Conservation (phyloP, 2,888 invertebrate species). For the Leptinotarsa haldemani region DNA sequence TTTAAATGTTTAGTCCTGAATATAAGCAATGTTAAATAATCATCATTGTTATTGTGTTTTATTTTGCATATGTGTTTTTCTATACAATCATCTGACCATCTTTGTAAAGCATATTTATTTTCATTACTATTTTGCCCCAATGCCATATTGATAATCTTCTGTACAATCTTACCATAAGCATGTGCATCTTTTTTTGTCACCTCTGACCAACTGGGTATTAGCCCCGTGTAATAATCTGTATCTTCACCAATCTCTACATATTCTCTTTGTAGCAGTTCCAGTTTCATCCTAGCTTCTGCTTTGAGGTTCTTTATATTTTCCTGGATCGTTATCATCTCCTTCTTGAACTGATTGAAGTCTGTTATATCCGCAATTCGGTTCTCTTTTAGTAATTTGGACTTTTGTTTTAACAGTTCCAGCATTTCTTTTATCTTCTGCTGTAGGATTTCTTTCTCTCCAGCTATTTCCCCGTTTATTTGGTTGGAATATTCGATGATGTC, state of each 20-base stretch:
- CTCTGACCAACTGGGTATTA: constrained; percentile 57
- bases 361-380: constrained; percentile 41
- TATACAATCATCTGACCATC: too few species aligned
- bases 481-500: constrained; percentile 42
- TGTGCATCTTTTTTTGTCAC: constrained; percentile 33
- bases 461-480: constrained; percentile 41
- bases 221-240: constrained; percentile 53
- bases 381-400: constrained; percentile 46
- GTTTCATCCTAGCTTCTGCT: constrained; percentile 46
- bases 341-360: constrained; percentile 58
- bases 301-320: constrained; percentile 55
- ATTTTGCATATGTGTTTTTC: too few species aligned
- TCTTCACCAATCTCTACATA: constrained; percentile 55
- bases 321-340: constrained; percentile 57
- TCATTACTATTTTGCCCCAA: too few species aligned
- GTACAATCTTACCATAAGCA: not conserved
- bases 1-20: too few species aligned
- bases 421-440: constrained; percentile 46
- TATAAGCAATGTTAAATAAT: too few species aligned
- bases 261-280: constrained; percentile 49
- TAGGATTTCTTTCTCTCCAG: constrained; percentile 41
- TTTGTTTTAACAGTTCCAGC: constrained; percentile 43
- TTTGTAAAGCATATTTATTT: too few species aligned
- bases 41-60: too few species aligned
- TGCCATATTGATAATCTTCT: too few species aligned